Evolutionary conservation across 2,113 vertebrate genomes (phyloP).

Genomic region (Phyllostomus discolor): DNA sequence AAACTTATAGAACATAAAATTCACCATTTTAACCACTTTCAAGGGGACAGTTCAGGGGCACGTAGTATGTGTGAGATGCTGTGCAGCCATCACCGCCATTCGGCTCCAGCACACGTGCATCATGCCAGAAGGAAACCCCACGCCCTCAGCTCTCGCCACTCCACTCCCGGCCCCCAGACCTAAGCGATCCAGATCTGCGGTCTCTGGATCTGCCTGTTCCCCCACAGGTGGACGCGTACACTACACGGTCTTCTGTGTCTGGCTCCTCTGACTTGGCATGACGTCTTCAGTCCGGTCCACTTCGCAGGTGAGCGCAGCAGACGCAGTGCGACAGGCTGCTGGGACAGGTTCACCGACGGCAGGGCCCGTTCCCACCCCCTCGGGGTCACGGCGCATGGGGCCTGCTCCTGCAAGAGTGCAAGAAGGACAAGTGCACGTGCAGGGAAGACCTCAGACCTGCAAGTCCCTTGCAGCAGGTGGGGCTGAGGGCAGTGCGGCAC

Average conservation of each 20-base stretch:
- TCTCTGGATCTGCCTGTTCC: not conserved
- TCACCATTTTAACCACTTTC: not conserved
- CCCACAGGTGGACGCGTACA: fast-evolving
- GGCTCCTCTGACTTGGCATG: not conserved
- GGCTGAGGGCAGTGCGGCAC: not conserved
- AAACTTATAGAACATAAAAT: not conserved
- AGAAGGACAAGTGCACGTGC: not conserved
- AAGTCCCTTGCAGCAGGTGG: fast-evolving
- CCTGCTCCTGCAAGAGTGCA: not conserved
- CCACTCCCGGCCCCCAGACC: not conserved
- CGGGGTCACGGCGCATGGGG: fast-evolving
- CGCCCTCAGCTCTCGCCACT: not conserved
- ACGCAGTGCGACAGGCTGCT: fast-evolving
- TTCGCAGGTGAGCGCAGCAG: not conserved
- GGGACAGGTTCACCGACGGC: not conserved
- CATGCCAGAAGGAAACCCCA: not conserved
- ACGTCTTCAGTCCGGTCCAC: not conserved
- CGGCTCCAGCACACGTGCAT: not conserved
- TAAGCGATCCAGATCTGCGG: not conserved
- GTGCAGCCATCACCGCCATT: no score
- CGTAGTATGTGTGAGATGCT: no score
- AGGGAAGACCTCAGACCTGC: not conserved
- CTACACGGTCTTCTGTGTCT: not conserved
- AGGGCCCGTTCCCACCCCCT: not conserved
- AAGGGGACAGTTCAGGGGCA: not conserved